Percentiles rank a stretch among this genome's conserved stretches.
Evolutionary conservation across 1,140 invertebrate species (phyloP).

Genomic region (Acyrthosiphon pisum): DNA sequence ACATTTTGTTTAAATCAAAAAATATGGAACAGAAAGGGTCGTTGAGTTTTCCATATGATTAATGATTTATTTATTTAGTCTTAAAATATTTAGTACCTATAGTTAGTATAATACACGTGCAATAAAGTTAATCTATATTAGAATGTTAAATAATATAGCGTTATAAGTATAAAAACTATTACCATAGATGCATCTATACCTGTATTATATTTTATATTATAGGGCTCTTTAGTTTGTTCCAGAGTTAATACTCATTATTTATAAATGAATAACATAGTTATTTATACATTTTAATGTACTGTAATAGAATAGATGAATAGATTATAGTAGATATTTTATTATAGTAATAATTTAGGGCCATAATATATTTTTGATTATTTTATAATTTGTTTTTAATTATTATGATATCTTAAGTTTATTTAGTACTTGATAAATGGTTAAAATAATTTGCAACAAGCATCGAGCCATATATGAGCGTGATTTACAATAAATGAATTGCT

Average conservation of each 20-base stretch:
- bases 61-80: no score
- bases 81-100: background rate
- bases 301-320: background rate
- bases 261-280: background rate
- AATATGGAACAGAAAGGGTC: no score
- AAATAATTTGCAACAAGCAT: background rate
- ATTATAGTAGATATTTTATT: background rate
- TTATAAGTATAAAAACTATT: background rate
- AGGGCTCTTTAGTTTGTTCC: background rate
- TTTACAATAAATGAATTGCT: background rate
- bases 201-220: background rate
- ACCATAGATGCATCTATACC: background rate
- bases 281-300: background rate
- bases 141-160: background rate
- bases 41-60: no score
- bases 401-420: background rate
- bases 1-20: background rate
- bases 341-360: background rate
- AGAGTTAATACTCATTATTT: background rate
- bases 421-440: background rate
- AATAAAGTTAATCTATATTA: background rate
- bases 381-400: background rate
- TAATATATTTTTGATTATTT: constrained; percentile 7
- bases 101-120: background rate
- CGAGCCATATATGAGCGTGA: background rate